Evolutionary conservation across 2,888 invertebrate species (phyloP).

Genomic region (Lomographa bimaculata): DNA sequence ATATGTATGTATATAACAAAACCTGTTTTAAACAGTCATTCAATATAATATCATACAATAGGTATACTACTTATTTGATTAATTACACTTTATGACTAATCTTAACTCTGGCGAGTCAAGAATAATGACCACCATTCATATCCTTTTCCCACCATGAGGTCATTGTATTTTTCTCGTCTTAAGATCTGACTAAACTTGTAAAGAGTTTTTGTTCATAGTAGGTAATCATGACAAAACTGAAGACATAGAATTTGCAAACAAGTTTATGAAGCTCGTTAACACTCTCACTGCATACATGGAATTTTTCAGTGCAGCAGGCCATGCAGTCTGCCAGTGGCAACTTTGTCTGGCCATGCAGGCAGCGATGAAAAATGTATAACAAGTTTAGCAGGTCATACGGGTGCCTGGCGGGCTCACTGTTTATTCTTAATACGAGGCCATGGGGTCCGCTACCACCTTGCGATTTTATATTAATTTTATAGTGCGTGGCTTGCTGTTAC

Average conservation of each 20-base stretch:
- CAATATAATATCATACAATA: too few relatives aligned
- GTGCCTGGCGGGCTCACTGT: slow-evolving; percentile 1
- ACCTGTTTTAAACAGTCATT: too few relatives aligned
- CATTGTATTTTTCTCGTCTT: slow-evolving; percentile 11
- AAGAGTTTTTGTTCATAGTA: too few relatives aligned
- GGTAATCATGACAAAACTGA: too few relatives aligned
- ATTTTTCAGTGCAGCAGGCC: neutral
- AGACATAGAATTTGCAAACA: too few relatives aligned
- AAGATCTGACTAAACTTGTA: neutral
- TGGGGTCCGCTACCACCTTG: slow-evolving; percentile 1
- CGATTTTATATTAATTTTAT: slow-evolving; percentile 2
- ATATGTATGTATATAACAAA: too few relatives aligned
- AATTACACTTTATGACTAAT: slow-evolving; percentile 18
- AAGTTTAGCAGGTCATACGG: neutral
- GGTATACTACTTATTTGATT: slow-evolving; percentile 14
- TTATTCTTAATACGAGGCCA: slow-evolving; percentile 1
- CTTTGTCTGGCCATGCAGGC: neutral
- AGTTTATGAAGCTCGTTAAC: too few relatives aligned
- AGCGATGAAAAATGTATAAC: too few relatives aligned
- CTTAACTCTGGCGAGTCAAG: slow-evolving; percentile 3
- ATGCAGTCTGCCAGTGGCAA: neutral
- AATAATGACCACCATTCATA: slow-evolving; percentile 10
- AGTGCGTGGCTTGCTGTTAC: slow-evolving; percentile 1
- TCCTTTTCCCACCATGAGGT: slow-evolving; percentile 13
- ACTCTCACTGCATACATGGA: too few relatives aligned